Evolutionary conservation across 2,113 vertebrate genomes (phyloP), one percentile per base, ranked within the genome.

Genomic region (Erythrolamprus reginae): DNA sequence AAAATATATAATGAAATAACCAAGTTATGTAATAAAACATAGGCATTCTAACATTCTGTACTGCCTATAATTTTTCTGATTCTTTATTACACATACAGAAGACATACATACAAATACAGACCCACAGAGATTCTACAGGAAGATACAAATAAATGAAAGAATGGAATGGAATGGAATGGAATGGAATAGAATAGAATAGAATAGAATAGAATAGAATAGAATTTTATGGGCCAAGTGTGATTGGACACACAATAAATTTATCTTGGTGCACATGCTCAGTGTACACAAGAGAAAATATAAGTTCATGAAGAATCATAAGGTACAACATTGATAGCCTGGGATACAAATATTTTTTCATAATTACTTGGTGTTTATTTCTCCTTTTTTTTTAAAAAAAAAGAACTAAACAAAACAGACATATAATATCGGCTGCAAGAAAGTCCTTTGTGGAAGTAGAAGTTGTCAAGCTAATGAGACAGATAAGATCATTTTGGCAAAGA

Each of bases 401-500:
- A 61, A 17, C 33, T 38, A 85, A 82, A 50, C 77, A 42, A 82
- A 48, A 26, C 58, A 87, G 1, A 55, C 91, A 83, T 88, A 85
- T 94, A 95, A 88, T 23, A 85, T 90, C 92, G 91, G 94, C 94
- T 94, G 92, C 90, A 58, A 92, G 93, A 93, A 93, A 94, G 91
- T 89, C 95, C 93, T 91, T 92, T 93, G 91, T 90, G 70, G 89
- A 95, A 95, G 93, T 86, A 87, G 95, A 93, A 95, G 91, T 93
- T 95, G 92, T 94, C 96, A 94, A 92, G 90, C 88, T 93, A 96
- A 95, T 58, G 91, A 94, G 89, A 90, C 86, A 96, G 97, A 97
- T 97, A 97, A 97, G 95, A 95, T 96, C 95, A 48, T 93, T 92
- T 96, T 95, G 96, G 94, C 93, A 95, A 95, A 94, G 94, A 96